Conservation (phyloP, 2,113 vertebrate genomes). For the Tachysurus fulvidraco region DNA sequence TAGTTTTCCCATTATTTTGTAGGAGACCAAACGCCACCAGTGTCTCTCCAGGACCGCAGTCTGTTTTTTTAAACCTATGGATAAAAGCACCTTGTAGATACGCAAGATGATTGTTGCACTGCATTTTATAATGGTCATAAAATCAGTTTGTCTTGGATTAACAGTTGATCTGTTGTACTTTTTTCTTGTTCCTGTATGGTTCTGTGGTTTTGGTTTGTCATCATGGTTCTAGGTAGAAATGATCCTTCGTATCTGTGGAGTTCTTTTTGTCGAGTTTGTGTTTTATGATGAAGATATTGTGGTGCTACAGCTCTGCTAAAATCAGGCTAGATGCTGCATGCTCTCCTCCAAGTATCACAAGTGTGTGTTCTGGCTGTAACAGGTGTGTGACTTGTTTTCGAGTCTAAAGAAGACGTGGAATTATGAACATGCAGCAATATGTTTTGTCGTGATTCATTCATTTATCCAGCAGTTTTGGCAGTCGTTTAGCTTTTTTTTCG, state of each 20-base stretch:
- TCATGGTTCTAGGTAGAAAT: not conserved
- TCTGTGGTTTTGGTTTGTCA: not conserved
- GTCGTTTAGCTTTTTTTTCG: not conserved
- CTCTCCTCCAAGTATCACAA: not conserved
- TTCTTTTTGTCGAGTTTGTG: constrained; percentile 25
- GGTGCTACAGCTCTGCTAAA: not conserved
- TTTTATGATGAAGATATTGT: not conserved
- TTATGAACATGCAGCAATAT: not conserved
- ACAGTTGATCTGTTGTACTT: not conserved
- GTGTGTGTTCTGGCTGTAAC: constrained; percentile 6
- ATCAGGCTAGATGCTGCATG: constrained; percentile 8
- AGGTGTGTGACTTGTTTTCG: not conserved
- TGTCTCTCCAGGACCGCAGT: not conserved
- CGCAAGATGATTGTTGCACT: not conserved
- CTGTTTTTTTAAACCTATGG: not conserved
- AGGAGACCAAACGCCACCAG: constrained; percentile 1
- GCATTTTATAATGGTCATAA: not conserved
- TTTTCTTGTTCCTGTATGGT: not conserved
- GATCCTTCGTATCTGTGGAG: not conserved
- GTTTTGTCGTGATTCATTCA: not conserved
- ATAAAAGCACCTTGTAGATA: not conserved
- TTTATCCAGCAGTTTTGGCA: not conserved
- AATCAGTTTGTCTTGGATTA: not conserved
- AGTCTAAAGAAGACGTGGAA: not conserved
- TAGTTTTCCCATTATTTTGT: constrained; percentile 35